Conservation (phyloP, 2,797 vertebrate genomes). For the Liparis tanakae region DNA sequence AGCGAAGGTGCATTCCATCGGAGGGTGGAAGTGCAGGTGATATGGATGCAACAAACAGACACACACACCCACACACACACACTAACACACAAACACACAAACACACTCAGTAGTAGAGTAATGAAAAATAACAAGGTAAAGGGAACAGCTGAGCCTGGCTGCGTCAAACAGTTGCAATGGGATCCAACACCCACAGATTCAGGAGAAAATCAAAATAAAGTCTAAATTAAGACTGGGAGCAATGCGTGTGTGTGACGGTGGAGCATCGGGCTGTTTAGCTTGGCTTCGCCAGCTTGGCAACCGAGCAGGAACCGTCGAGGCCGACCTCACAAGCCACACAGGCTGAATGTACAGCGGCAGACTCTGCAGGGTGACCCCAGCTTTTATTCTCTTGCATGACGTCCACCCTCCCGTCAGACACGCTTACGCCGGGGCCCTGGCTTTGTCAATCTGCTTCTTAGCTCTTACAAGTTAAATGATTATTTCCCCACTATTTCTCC, state of each 20-base stretch:
- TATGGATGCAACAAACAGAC: not conserved
- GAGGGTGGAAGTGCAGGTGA: constrained; percentile 13
- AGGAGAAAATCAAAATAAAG: constrained; percentile 73
- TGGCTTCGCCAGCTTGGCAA: constrained; percentile 71
- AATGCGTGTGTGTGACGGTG: constrained; percentile 17
- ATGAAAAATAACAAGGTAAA: constrained; percentile 61
- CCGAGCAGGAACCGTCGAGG: constrained; percentile 66
- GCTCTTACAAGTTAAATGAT: not conserved
- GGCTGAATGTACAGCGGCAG: constrained; percentile 62
- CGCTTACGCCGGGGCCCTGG: not conserved
- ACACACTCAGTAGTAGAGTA: constrained; percentile 16
- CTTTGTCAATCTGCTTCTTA: constrained; percentile 26
- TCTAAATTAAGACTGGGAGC: constrained; percentile 66
- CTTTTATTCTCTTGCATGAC: constrained; percentile 29
- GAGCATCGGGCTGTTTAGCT: constrained; percentile 73
- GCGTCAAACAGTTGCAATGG: constrained; percentile 38
- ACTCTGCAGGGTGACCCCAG: constrained; percentile 43
- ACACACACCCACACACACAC: not conserved
- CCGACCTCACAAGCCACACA: constrained; percentile 74
- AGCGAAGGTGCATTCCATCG: constrained; percentile 19
- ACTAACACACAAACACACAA: not conserved
- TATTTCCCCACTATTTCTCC: constrained; percentile 28
- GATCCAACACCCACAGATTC: constrained; percentile 67
- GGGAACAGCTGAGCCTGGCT: constrained; percentile 65
- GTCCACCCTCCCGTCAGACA: constrained; percentile 29